Base-by-base conservation (phyloP, 2,888 invertebrate species). In the Spisula subtruncata region DNA sequence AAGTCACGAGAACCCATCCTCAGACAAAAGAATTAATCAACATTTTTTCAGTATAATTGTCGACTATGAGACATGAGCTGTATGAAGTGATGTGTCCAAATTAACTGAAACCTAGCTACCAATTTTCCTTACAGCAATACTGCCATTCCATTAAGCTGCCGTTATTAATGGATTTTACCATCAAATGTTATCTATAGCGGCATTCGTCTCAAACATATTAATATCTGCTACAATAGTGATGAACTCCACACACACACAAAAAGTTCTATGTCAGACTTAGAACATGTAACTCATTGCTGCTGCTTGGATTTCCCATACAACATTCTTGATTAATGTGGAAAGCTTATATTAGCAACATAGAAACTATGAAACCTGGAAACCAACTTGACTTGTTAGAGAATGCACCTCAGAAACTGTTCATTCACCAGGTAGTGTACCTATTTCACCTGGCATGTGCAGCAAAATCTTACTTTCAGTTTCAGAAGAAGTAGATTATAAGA, bases 81-180 rank as follows among this genome's bases (percentile, higher is more conserved):
- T n/a, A n/a, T 41, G 2, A 66, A 25, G 25, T 66, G 25, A n/a
- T 66, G 60, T 25, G 25, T 66, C 60, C 10, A n/a, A n/a, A 18
- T 60, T 60, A 60, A n/a, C 2, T 25, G 60, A 66, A 66, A 66
- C 60, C 8, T 25, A 25, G 60, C 10, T 5, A n/a, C 5, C n/a
- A 25, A 66, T 66, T 66, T 66, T 25, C 25, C 20, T 66, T 25
- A 25, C 60, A 66, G 25, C 60, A 66, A 66, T 66, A 10, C 60
- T 25, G 60, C 20, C 25, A 25, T n/a, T 66, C 25, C 60, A 66
- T 66, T 66, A 66, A 66, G 60, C 60, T 66, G 6, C 2, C n/a
- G 60, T 66, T 66, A 25, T 66, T 66, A 66, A 66, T 66, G 60
- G 60, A 66, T 66, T 66, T 66, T 12, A 66, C 60, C 60, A 66